Conservation (phyloP, 2,113 vertebrate genomes). For the Lasiurus cinereus region DNA sequence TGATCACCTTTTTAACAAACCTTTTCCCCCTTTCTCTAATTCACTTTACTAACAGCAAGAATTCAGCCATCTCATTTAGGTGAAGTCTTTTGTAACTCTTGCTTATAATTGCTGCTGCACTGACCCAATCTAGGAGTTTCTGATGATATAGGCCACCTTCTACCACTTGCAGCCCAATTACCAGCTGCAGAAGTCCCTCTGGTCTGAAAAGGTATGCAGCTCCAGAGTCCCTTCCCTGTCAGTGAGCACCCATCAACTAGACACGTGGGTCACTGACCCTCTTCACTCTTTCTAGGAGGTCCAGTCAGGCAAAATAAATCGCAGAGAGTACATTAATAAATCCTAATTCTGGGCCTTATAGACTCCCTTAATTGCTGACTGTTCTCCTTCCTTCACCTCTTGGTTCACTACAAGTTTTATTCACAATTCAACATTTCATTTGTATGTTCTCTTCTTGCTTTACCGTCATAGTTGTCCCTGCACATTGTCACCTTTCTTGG, state of each 20-base stretch:
- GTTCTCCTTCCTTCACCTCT: slow-evolving; percentile 14
- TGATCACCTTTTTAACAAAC: not conserved
- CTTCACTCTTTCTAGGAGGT: not conserved
- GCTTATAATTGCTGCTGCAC: slow-evolving; percentile 19
- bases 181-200: not conserved
- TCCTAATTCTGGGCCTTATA: not conserved
- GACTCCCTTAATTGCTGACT: not conserved
- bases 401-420: slow-evolving; percentile 3
- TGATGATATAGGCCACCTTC: not conserved
- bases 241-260: not conserved
- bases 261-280: not conserved
- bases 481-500: not conserved
- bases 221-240: not conserved
- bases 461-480: not conserved
- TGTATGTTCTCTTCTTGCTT: not conserved
- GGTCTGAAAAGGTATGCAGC: not conserved
- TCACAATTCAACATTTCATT: not conserved
- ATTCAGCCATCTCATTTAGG: not conserved
- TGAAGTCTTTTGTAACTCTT: slow-evolving; percentile 57
- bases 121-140: slow-evolving; percentile 45
- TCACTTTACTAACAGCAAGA: slow-evolving; percentile 46
- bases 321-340: not conserved
- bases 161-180: slow-evolving; percentile 66
- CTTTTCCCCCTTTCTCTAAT: slow-evolving; percentile 30
- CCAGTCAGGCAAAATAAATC: slow-evolving; percentile 15